Conservation (phyloP, 2,113 vertebrate species). For the Pteruthius melanotis region DNA sequence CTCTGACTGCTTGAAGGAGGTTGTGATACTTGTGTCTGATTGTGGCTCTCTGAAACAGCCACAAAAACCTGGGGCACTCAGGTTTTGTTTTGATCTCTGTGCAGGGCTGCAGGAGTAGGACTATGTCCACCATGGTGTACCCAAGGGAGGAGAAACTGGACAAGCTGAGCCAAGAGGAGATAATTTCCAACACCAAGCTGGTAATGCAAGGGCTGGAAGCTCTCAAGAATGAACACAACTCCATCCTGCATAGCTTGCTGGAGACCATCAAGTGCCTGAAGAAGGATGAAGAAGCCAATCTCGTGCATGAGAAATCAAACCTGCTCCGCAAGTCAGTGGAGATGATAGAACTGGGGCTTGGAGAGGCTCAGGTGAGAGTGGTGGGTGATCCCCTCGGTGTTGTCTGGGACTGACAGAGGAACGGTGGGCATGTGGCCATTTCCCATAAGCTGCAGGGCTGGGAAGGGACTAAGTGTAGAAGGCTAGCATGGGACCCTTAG, state of each 20-base stretch:
- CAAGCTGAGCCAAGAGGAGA: conserved; percentile 96
- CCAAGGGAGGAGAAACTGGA: conserved; percentile 90
- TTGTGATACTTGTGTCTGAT: background rate
- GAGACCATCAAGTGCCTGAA: conserved; percentile 98
- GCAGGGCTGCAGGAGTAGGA: conserved; percentile 47
- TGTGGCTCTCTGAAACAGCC: background rate
- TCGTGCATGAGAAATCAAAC: conserved; percentile 96
- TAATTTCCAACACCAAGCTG: conserved; percentile 94
- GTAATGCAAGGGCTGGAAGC: conserved; percentile 98
- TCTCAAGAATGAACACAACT: conserved; percentile 95
- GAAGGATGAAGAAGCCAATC: conserved; percentile 95
- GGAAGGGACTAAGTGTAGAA: background rate
- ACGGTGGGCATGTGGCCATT: background rate
- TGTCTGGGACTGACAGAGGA: background rate
- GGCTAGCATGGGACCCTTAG: background rate
- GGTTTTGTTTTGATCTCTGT: background rate
- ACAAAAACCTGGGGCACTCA: background rate
- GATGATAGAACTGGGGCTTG: conserved; percentile 96
- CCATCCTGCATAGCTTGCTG: conserved; percentile 94
- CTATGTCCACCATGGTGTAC: conserved; percentile 91
- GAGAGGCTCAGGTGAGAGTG: conserved; percentile 91
- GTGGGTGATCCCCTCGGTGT: background rate
- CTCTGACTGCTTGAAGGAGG: background rate
- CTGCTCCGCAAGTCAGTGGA: conserved; percentile 95
- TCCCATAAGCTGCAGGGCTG: background rate